These are phyloP conservation scores for Caenorhabditis briggsae DNA, from an alignment of 1,140 invertebrate genomes.

Conservation along the genomic window DNA sequence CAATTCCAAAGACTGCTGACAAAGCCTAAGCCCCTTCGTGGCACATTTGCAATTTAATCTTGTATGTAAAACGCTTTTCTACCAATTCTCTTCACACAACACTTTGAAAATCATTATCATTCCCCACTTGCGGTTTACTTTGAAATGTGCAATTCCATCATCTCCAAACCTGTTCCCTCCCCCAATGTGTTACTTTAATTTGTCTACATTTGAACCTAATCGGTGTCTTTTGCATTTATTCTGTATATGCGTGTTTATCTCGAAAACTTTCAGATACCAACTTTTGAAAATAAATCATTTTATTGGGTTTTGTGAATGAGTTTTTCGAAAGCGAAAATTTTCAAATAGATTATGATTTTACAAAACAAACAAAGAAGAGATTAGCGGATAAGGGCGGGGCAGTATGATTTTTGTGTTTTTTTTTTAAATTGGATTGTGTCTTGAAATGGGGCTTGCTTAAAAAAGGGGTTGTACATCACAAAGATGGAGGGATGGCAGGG, in stretches of 20 bases:
- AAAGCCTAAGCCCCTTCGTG: background rate
- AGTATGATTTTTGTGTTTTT: background rate
- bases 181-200: no score
- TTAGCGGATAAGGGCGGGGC: background rate
- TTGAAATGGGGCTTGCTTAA: background rate
- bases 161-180: no score
- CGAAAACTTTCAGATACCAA: background rate
- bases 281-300: conserved; percentile 23
- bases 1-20: background rate
- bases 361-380: conserved; percentile 5
- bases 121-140: no score
- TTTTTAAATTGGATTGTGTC: background rate
- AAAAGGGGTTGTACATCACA: conserved; percentile 18
- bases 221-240: no score
- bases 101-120: no score
- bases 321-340: conserved; percentile 1
- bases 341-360: conserved; percentile 51
- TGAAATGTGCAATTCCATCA: no score
- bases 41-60: background rate
- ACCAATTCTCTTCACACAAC: no score
- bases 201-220: no score
- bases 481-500: background rate
- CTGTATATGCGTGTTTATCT: no score
- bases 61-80: no score
- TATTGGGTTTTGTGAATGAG: conserved; percentile 13